Conservation (phyloP, 1,140 invertebrate genomes). For the Lucilia sericata region DNA sequence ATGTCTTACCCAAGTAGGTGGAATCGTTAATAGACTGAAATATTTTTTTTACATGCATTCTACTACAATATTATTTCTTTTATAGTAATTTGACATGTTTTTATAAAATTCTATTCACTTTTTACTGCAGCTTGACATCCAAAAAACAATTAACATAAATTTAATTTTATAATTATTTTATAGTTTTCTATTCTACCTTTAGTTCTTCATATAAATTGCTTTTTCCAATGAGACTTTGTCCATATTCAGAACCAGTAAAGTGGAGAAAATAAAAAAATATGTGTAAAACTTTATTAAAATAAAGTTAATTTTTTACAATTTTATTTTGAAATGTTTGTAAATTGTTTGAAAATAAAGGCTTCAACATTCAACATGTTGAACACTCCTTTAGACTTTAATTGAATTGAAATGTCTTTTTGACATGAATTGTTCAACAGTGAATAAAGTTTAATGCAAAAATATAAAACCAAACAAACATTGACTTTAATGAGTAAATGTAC, state of each 20-base stretch:
- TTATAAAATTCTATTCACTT: not conserved
- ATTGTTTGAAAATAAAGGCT: not conserved
- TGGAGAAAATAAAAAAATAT: not conserved
- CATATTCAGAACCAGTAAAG: not conserved
- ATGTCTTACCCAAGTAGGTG: too few species aligned
- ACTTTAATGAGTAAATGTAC: not conserved
- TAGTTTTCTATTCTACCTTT: not conserved
- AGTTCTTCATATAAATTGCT: not conserved
- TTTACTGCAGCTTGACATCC: not conserved
- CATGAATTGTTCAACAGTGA: conserved; percentile 24
- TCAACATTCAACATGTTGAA: conserved; percentile 10
- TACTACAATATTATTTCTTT: too few species aligned
- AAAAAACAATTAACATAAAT: not conserved
- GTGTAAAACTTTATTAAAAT: not conserved
- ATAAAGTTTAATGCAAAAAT: not conserved
- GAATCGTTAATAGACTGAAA: too few species aligned
- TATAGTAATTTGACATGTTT: not conserved
- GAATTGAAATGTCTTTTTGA: conserved; percentile 43
- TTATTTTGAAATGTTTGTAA: not conserved
- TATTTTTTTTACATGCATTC: too few species aligned
- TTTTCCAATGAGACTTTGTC: not conserved
- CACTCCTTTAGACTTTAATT: conserved; percentile 40
- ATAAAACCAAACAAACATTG: not conserved
- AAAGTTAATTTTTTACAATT: conserved; percentile 2
- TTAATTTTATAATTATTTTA: not conserved